Base-by-base conservation (phyloP, 1,140 invertebrate genomes). In the Drosophila novamexicana region DNA sequence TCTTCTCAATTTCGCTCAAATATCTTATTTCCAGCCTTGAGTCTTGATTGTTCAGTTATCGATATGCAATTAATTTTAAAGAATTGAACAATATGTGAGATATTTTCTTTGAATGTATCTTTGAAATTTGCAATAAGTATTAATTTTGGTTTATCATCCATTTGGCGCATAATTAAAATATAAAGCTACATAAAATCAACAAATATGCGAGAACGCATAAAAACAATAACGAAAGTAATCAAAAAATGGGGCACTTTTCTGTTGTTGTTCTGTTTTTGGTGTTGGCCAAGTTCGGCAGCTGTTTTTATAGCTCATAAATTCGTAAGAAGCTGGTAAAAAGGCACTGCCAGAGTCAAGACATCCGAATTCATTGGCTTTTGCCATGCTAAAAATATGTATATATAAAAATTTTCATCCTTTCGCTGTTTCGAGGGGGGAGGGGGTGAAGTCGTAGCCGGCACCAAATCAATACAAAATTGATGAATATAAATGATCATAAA, bases 291-390 rank as follows among this genome's bases (percentile, higher is more conserved):
- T 44, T 62, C 57, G 66, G 77, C 86, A 90, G 86, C 90, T 90
- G 86, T 78, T 90, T 90, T 90, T 90, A 90, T 90, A 90, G 82
- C 86, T 90, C 86, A 90, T 90, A 90, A 90, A 90, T 90, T 90
- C 80, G 76, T 83, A 83, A 86, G 83, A 89, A 71, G 83, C 83
- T 88, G 75, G 47, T 49, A 52, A 50, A 72, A 50, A 72, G 63
- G 76, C 76, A 69, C 32, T 56, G 53, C 37, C 62, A 54, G 29
- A 67, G 56, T 73, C 70, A 73, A 86, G 67, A 83, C 79, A 86
- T 86, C 69, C 81, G 79, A 85, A 85, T 85, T 85, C 82, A 86
- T 86, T 86, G 82, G 75, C 79, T 79, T 80, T 49, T 73, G 80
- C 81, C 66, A 79, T 79, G 62, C 68, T 79, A 29, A 29, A 29